phyloP scores from a whole-genome alignment of 2,888 invertebrate genomes.

The Drosophila recens region DNA sequence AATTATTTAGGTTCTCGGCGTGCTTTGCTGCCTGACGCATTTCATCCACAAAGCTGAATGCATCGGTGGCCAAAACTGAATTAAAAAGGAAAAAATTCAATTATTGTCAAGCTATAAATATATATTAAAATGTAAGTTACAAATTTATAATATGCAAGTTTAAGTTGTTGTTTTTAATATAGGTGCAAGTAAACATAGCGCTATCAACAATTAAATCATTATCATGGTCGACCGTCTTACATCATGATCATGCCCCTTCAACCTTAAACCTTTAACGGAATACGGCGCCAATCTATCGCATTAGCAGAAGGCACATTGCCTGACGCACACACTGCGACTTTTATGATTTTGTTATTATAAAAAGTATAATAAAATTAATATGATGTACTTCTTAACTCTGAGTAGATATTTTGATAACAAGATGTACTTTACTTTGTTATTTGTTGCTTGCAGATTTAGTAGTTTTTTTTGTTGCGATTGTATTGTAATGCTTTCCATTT shows the following conservation, averaged over 20 bases:
- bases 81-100: background rate
- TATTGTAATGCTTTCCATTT: too few relatives aligned
- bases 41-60: slow-evolving; percentile 88
- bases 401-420: background rate
- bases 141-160: background rate
- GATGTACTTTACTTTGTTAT: too few relatives aligned
- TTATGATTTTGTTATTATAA: slow-evolving; percentile 20
- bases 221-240: slow-evolving; percentile 19
- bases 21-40: slow-evolving; percentile 91
- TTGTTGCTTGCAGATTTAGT: too few relatives aligned
- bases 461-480: too few relatives aligned
- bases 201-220: slow-evolving; percentile 7
- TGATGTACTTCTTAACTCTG: slow-evolving; percentile 1
- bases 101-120: background rate
- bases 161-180: slow-evolving; percentile 4
- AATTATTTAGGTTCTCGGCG: slow-evolving; percentile 90
- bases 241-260: slow-evolving; percentile 15
- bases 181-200: slow-evolving; percentile 11
- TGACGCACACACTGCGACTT: slow-evolving; percentile 32
- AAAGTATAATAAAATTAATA: slow-evolving; percentile 11
- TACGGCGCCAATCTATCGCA: slow-evolving; percentile 42
- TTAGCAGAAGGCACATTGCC: slow-evolving; percentile 17
- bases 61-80: slow-evolving; percentile 69
- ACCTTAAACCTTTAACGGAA: slow-evolving; percentile 7
- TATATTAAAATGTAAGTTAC: too few relatives aligned